Evolutionary conservation across 2,113 vertebrate species (phyloP).

Genomic region (Balaeniceps rex): DNA sequence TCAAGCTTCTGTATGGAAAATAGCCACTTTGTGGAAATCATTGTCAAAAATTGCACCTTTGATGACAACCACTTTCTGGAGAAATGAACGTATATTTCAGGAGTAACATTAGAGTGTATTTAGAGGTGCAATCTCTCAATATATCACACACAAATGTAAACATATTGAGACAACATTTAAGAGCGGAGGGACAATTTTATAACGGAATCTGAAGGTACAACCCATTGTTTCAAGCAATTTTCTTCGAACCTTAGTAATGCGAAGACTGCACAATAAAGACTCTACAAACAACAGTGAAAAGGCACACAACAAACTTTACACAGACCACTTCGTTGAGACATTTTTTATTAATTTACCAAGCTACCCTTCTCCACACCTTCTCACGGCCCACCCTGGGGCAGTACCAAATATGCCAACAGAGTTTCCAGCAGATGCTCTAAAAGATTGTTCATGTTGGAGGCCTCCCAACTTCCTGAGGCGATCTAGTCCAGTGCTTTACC

Average conservation of each 20-base stretch:
- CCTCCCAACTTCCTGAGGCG: neutral
- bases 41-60: neutral
- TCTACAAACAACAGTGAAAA: neutral
- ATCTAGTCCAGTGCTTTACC: neutral
- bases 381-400: neutral
- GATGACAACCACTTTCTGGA: neutral
- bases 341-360: neutral
- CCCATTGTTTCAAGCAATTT: neutral
- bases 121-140: neutral
- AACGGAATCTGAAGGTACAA: neutral
- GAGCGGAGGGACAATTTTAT: neutral
- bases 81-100: neutral
- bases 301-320: neutral
- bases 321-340: neutral
- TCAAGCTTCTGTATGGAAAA: neutral
- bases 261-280: neutral
- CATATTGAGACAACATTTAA: neutral
- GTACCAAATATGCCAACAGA: neutral
- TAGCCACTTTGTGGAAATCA: neutral
- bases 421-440: neutral
- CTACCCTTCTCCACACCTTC: neutral
- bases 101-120: neutral
- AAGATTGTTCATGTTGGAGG: neutral
- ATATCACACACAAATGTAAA: neutral
- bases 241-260: neutral